Base-by-base conservation (phyloP, 1,140 invertebrate species). In the Platyscapa corneri region DNA sequence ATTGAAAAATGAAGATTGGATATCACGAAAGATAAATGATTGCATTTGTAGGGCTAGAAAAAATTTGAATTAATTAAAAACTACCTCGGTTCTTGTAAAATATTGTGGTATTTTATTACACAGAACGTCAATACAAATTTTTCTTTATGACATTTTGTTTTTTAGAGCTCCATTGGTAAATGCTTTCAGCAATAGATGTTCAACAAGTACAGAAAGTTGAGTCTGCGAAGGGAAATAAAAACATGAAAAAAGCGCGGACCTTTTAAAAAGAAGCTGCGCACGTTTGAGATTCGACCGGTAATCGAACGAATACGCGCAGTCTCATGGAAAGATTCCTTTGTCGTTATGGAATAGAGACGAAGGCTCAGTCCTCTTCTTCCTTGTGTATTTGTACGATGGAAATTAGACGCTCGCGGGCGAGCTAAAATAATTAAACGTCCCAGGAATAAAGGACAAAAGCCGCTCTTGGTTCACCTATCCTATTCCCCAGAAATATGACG, bases 341-440 rank as follows among this genome's bases (percentile, higher is more conserved):
- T 88, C 86, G 87, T 88, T 46, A 49, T 20, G 67, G 84, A 32
- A 76, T 27, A 65, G 72, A 27, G 75, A 39, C 30, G 83, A 1
- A 27, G 76, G 60, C n/a, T 60, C 14, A 10, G 14, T 72, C 18
- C 81, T 74, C 32, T 56, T 65, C 60, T 80, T 67, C 34, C 46
- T 82, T 86, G 60, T 39, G 10, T 42, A 74, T 82, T 78, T 56
- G n/a, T 85, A 85, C 42, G 86, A 75, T 87, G 90, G 90, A 92
- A 93, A 93, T 92, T 92, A 92, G 90, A 92, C 90, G 90, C 90
- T 91, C 89, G 89, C 90, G 89, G 90, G 88, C 84, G 90, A 91
- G 89, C 90, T 92, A 92, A 93, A 93, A 93, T 93, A 93, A 93
- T 93, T 93, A 93, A 93, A 93, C 92, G 89, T 91, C 88, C 89